Evolutionary conservation across 2,113 vertebrate genomes (phyloP), one percentile per base, ranked within the genome.

Genomic region (Pyxicephalus adspersus): DNA sequence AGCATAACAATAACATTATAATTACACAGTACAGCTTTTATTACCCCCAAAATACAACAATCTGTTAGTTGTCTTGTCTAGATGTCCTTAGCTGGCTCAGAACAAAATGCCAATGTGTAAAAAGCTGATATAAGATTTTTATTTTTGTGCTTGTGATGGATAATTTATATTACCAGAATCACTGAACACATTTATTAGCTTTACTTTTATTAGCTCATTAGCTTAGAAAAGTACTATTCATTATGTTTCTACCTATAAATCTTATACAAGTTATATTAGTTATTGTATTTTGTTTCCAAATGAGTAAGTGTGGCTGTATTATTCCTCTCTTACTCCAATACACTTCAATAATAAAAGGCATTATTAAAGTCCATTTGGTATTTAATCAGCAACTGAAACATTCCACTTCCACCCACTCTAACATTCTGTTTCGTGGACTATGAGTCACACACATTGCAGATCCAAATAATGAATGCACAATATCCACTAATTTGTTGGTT

Each of bases 401-500:
- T 73, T 57, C 20, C 52, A 58, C 13, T 73, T 66, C 50, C 76
- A 77, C 76, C 38, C 45, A 66, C 50, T 34, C 26, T 50, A 22
- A 54, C 76, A 77, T 77, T 55, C 63, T 77, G 25, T 29, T n/a
- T 31, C 66, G 61, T 51, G 34, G 23, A 52, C 60, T 55, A 26
- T 77, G 61, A 55, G 63, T 77, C 75, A 77, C 76, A 64, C 65
- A 55, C n/a, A 66, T 55, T 55, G 51, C 28, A 31, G 76, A 50
- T 77, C 63, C 50, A 51, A 77, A 54, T 52, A 64, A 31, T 64
- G 20, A 26, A 57, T 58, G 31, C 31, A 34, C 3, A 6, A 4
- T 4, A 34, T 3, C 3, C 31, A 34, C 31, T 34, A 3, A 34
- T 34, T 4, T 34, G 31, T 34, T 34, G 4, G 11, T 38, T 9